Evolutionary conservation across 2,113 vertebrate genomes (phyloP), one percentile per base, ranked within the genome.

Genomic region (Trogon melanurus): DNA sequence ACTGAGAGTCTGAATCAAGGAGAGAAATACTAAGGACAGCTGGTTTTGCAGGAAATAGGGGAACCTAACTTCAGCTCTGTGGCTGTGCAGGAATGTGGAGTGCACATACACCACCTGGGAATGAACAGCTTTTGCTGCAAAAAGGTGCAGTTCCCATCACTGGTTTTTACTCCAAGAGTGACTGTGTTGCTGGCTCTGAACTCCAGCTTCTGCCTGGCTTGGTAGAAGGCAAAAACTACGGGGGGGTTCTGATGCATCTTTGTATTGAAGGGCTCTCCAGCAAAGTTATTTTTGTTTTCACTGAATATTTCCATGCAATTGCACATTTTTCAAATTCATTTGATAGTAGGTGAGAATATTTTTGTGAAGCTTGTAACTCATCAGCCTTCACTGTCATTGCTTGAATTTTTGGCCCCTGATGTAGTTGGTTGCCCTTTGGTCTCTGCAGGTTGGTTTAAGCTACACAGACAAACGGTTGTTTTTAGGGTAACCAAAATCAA

Each of bases 121-220:
- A 79, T 21, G 26, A 81, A 51, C 16, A 87, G 20, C 3, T 65
- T 84, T 73, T 0, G 0, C 36, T 81, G 36, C 25, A 84, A 27
- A 62, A 62, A 58, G 3, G 6, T 38, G 3, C 12, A 71, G 18
- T 23, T 95, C 16, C 10, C 4, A 8, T 19, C 1, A 13, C 20
- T 74, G 16, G 9, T 57, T 84, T 74, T n/a, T 66, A 13, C 47
- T 86, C 22, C 29, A 76, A 82, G 4, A 83, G 4, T 45, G 79
- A 25, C 9, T 19, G 10, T 3, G 3, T 5, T 71, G 11, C n/a
- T 66, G 22, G 47, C 9, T 23, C 25, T 1, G 0, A 62, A 13
- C 23, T 56, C 22, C 2, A 11, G 4, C 36, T 69, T 92, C 60
- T 86, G 25, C 20, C 54, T 66, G 9, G 10, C 17, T 66, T 73